Evolutionary conservation across 2,888 invertebrate species (phyloP), one percentile per base, ranked within the genome.

Genomic region (Drosophila mimica): DNA sequence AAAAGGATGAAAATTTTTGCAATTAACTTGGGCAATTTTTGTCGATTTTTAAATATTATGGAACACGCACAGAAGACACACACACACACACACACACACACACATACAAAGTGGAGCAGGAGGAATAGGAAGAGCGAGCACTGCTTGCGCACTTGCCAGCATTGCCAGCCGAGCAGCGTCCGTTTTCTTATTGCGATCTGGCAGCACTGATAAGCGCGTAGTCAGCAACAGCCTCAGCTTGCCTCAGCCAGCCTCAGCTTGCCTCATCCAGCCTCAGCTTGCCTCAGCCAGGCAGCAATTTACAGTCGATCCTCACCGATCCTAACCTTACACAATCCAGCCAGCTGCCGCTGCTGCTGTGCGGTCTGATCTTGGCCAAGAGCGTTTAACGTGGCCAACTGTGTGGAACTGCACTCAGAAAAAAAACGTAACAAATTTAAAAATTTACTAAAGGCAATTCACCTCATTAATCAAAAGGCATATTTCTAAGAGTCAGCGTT

Each of bases 41-140:
- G 79, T 70, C 81, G 81, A 81, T 90, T 91, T 89, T 90, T 90
- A 90, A 90, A 90, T 90, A 90, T 91, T 91, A 81, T 67, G 74
- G 76, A 86, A 88, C 90, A 90, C 90, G 90, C 90, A 90, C 91
- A 85, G 74, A 40, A 38, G 30, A 38, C 57, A 64, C 60, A 65
- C 70, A 66, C 46, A 54, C 49, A 58, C 20, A 52, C 71, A 66
- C 59, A 65, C 58, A 64, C 38, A 65, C 53, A 59, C 33, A 48
- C 64, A 70, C n/a, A 52, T 15, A 38, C 67, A 67, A 63, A 48
- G 69, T 74, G 69, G 64, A 74, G 63, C 75, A 72, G 38, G 49
- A 40, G 54, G 25, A 31, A 46, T 38, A 38, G 31, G 31, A 52
- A 30, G 15, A 20, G 33, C 17, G 11, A 13, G 51, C 17, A 28